phyloP scores from a whole-genome alignment of 2,888 invertebrate species.

The Calameuta filiformis region DNA sequence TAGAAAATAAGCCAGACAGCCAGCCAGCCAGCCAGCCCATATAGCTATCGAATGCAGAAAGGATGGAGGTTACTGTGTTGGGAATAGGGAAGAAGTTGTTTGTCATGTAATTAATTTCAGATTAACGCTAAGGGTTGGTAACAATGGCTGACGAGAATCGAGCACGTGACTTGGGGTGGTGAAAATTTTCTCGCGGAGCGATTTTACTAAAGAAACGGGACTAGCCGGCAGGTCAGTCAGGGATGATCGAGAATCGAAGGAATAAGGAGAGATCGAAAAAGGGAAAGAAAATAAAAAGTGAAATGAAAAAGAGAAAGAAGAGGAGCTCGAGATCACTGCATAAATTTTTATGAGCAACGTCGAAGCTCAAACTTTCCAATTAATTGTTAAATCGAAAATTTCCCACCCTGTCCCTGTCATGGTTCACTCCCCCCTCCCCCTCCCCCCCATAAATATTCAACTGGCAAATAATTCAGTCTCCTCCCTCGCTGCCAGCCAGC shows the following conservation, averaged over 20 bases:
- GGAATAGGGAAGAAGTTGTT: slow-evolving; percentile 38
- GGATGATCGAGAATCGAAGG: background rate
- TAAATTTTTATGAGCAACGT: slow-evolving; percentile 16
- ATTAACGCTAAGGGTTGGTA: slow-evolving; percentile 28
- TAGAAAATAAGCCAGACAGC: background rate
- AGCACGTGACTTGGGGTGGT: background rate
- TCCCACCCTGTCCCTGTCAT: background rate
- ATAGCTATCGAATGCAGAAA: background rate
- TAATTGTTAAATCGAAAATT: slow-evolving; percentile 23
- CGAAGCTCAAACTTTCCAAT: slow-evolving; percentile 19
- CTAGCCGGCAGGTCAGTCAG: background rate
- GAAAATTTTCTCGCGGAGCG: background rate
- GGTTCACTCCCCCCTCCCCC: background rate
- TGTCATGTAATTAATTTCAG: slow-evolving; percentile 49
- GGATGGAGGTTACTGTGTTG: background rate
- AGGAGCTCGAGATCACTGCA: slow-evolving; percentile 6
- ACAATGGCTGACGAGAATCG: slow-evolving; percentile 1
- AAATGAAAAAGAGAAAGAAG: background rate
- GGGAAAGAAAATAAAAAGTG: background rate
- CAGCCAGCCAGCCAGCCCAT: background rate
- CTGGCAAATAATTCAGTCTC: slow-evolving; percentile 19
- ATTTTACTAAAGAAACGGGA: background rate
- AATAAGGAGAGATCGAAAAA: background rate
- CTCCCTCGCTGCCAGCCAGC: background rate
- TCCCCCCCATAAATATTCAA: slow-evolving; percentile 20